These are phyloP conservation scores for Bergia puertoricense DNA, from an alignment of 92 coral and sea anemone species.

Conservation along the genomic window DNA sequence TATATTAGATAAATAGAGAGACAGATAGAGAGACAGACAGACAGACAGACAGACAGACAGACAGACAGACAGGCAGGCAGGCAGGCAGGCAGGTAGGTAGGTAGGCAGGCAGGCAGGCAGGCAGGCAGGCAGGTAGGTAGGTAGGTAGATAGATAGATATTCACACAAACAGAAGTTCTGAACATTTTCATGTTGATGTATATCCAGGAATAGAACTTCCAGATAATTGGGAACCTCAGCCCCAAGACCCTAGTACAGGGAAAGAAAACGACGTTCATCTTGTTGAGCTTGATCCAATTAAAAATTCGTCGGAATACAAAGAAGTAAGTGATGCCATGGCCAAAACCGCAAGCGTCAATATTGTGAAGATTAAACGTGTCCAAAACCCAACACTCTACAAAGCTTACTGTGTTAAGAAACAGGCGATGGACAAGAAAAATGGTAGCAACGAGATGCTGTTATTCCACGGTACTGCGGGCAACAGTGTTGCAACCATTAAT, in stretches of 20 bases:
- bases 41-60: too few species aligned
- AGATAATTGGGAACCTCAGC: slow-evolving; percentile 70
- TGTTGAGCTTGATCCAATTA: slow-evolving; percentile 56
- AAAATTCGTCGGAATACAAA: slow-evolving; percentile 49
- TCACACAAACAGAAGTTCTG: too few species aligned
- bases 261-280: slow-evolving; percentile 62
- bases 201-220: slow-evolving; percentile 52
- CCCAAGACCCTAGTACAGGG: slow-evolving; percentile 50
- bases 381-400: slow-evolving; percentile 64
- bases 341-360: slow-evolving; percentile 38
- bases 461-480: slow-evolving; percentile 69
- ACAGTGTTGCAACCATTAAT: slow-evolving; percentile 51
- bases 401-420: slow-evolving; percentile 58
- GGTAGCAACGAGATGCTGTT: slow-evolving; percentile 68
- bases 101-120: too few species aligned
- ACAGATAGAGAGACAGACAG: too few species aligned
- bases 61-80: too few species aligned
- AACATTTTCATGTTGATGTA: too few species aligned
- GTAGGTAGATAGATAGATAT: too few species aligned
- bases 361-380: slow-evolving; percentile 59
- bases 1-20: too few species aligned
- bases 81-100: too few species aligned
- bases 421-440: slow-evolving; percentile 60
- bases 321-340: slow-evolving; percentile 20
- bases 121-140: too few species aligned